Percentiles rank a stretch among this genome's conserved stretches.
These are phyloP conservation scores for Brachylomia viminalis DNA, from an alignment of 2,888 invertebrate species.

Conservation along the genomic window DNA sequence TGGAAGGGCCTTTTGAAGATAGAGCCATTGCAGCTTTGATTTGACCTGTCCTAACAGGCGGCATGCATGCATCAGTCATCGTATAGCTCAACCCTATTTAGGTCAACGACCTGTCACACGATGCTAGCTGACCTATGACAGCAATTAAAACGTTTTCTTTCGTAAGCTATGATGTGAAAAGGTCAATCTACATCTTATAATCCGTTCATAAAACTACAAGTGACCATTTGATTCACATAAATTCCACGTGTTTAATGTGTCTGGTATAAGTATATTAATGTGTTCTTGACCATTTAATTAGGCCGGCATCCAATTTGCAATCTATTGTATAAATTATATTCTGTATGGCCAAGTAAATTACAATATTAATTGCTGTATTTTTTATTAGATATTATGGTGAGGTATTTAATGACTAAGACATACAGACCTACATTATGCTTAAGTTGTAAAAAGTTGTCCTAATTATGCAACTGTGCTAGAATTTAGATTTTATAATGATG, in stretches of 20 bases:
- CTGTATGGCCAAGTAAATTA: background rate
- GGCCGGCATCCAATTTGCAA: constrained; percentile 11
- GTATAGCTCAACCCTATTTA: no score
- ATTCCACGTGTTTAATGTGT: background rate
- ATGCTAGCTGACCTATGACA: background rate
- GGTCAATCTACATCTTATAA: background rate
- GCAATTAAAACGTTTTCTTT: background rate
- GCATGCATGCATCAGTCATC: no score
- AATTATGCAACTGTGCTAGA: no score
- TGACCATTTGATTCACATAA: background rate
- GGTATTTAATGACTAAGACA: background rate
- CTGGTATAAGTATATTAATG: constrained; percentile 3
- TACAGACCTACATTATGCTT: background rate
- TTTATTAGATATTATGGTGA: constrained; percentile 2
- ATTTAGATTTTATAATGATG: no score
- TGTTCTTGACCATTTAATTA: constrained; percentile 6
- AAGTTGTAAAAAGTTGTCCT: no score
- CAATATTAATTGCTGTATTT: background rate
- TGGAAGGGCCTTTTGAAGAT: no score
- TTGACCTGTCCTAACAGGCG: no score
- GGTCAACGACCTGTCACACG: no score
- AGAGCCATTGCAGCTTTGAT: no score
- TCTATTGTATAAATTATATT: constrained; percentile 10
- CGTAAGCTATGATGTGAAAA: background rate
- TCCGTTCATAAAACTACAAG: background rate